These are phyloP conservation scores for Zygogramma bicolorata DNA, from an alignment of 2,888 invertebrate species.

Conservation along the genomic window DNA sequence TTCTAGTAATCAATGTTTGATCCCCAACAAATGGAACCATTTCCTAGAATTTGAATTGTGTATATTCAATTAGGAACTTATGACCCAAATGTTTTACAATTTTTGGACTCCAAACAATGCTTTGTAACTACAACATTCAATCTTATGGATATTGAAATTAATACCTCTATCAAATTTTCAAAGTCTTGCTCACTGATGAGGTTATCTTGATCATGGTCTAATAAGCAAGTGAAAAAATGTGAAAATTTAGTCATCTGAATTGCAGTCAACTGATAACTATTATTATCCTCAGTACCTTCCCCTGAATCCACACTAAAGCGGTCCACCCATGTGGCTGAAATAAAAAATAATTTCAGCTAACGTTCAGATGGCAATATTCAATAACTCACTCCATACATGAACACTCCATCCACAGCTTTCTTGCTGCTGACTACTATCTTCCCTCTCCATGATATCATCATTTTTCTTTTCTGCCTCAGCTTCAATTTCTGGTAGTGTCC, in stretches of 20 bases:
- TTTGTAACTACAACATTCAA: not conserved
- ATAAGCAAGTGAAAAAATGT: slow-evolving; percentile 77
- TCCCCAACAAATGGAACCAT: too few relatives aligned
- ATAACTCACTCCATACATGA: slow-evolving; percentile 82
- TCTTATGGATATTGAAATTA: not conserved
- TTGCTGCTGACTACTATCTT: slow-evolving; percentile 63
- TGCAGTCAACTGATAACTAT: slow-evolving; percentile 71
- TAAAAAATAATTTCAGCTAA: slow-evolving; percentile 19
- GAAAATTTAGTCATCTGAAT: slow-evolving; percentile 79
- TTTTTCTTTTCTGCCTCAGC: slow-evolving; percentile 65
- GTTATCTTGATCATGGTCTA: slow-evolving; percentile 80
- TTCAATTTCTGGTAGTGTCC: slow-evolving; percentile 74
- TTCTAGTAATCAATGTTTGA: too few relatives aligned
- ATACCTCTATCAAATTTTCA: slow-evolving; percentile 76
- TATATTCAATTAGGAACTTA: too few relatives aligned
- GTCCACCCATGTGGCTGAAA: slow-evolving; percentile 80
- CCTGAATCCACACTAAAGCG: slow-evolving; percentile 77
- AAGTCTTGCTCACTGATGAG: slow-evolving; percentile 79
- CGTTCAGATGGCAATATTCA: too few relatives aligned
- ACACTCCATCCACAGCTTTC: slow-evolving; percentile 79
- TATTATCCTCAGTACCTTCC: slow-evolving; percentile 68
- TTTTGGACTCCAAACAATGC: not conserved
- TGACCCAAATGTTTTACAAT: not conserved
- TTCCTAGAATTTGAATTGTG: too few relatives aligned
- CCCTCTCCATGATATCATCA: slow-evolving; percentile 62